Percentiles rank a stretch among this genome's conserved stretches.
These are phyloP conservation scores for Chloropsis hardwickii DNA, from an alignment of 2,113 vertebrate genomes.

Conservation along the genomic window DNA sequence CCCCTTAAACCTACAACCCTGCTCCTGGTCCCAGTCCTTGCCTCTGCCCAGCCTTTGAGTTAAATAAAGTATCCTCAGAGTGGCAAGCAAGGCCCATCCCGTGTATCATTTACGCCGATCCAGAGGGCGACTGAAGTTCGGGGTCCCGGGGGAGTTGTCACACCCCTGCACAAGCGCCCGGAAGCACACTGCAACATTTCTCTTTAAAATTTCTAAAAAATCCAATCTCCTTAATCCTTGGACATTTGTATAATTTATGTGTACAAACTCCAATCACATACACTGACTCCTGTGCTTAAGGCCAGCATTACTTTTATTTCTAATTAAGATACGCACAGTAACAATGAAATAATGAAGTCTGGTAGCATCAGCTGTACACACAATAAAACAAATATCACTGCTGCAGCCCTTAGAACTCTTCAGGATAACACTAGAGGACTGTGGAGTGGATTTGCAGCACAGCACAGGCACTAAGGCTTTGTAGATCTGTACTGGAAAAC, in stretches of 20 bases:
- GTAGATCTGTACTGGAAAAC: background rate
- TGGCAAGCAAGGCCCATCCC: too few species aligned
- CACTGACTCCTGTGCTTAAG: background rate
- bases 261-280: background rate
- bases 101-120: too few species aligned
- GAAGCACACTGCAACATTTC: too few species aligned
- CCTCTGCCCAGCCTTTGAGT: too few species aligned
- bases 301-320: background rate
- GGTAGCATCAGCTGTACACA: background rate
- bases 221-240: background rate
- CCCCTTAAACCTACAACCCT: too few species aligned
- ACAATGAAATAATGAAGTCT: background rate
- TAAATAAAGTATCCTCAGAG: too few species aligned
- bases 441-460: rapidly evolving
- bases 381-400: background rate
- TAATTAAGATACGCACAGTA: background rate
- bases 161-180: too few species aligned
- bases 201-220: background rate
- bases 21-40: too few species aligned
- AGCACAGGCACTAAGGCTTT: background rate
- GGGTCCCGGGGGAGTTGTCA: too few species aligned
- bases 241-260: background rate
- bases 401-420: background rate
- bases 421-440: rapidly evolving
- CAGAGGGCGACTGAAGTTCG: too few species aligned